Evolutionary conservation across 2,797 vertebrate genomes (phyloP), one percentile per base, ranked within the genome.

Genomic region (Cuculus canorus): DNA sequence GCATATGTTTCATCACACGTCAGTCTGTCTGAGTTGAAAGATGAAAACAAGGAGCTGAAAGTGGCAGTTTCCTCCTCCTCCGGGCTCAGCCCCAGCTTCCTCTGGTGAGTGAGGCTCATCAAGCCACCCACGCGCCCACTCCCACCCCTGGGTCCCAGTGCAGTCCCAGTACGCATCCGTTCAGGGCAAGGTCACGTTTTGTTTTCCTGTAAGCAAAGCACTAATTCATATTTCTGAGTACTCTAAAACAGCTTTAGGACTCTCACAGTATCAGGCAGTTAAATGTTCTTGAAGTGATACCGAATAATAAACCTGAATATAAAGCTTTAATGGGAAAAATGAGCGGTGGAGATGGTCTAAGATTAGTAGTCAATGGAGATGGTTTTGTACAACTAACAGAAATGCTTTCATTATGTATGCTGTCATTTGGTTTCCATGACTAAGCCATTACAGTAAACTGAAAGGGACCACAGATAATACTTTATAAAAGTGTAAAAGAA

Each of bases 21-120:
- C 94, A 87, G 50, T 70, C 94, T 82, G 68, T 19, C 50, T 13
- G 0, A 4, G 47, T 71, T 61, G 47, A 39, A 78, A 15, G 50
- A 47, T 13, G 64, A 70, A 81, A 86, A n/a, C 90, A 83, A 84
- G 80, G 7, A 57, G 82, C 48, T 84, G 91, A 70, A 96, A 94
- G 75, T 71, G 81, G 71, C 3, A 35, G 10, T 92, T 95, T 87
- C 63, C 14, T 90, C 39, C 33, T 90, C 41, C 33, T 93, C 78
- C 24, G 2, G 3, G 33, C 24, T 73, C 21, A 2, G 57, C 64
- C 86, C 25, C 94, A 82, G 70, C 77, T 95, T 56, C 56, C 45
- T 30, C 63, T 47, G 25, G 48, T 35, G 48, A 16, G 8, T 15
- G 84, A 68, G 68, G 79, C 57, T 87, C 53, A 60, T 76, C 80